Conservation (phyloP, 2,797 vertebrate genomes). For the Cossypha caffra region DNA sequence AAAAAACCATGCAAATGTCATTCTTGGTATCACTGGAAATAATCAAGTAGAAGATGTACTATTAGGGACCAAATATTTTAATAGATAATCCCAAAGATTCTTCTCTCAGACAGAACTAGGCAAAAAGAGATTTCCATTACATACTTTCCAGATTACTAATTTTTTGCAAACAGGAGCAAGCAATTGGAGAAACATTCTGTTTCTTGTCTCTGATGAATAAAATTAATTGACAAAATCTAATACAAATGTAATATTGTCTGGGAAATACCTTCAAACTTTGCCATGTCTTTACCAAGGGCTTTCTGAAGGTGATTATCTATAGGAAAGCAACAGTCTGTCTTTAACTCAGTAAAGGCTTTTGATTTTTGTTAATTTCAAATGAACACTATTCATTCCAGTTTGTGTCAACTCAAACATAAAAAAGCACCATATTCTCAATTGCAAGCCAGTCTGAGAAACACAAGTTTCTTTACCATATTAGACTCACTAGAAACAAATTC, state of each 20-base stretch:
- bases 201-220: background rate
- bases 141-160: background rate
- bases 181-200: background rate
- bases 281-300: background rate
- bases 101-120: background rate
- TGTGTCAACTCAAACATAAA: background rate
- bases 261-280: background rate
- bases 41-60: background rate
- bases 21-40: background rate
- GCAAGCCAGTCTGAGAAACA: background rate
- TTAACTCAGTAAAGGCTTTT: background rate
- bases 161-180: background rate
- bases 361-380: background rate
- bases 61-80: background rate
- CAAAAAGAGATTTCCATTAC: background rate
- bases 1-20: rapidly evolving
- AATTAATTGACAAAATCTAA: background rate
- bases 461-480: background rate
- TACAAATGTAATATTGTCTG: background rate
- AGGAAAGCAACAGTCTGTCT: background rate
- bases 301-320: background rate
- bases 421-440: background rate
- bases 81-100: background rate
- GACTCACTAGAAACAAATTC: background rate
- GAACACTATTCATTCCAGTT: background rate